Conservation (phyloP, 1,140 invertebrate genomes). For the Papilio dardanus region DNA sequence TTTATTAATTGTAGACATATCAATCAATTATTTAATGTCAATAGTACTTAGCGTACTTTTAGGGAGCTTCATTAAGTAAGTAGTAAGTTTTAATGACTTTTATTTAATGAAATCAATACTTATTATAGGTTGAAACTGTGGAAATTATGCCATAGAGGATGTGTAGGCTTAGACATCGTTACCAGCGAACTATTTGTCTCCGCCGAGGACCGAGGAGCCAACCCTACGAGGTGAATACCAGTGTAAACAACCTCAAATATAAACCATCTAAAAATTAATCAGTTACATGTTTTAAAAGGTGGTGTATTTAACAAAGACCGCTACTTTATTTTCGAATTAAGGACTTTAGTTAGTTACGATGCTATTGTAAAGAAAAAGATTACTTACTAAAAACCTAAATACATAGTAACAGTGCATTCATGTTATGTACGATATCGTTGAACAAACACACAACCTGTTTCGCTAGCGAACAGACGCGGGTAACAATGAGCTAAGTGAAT, state of each 20-base stretch:
- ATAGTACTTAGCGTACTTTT: not conserved
- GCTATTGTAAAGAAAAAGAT: not conserved
- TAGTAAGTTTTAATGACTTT: not conserved
- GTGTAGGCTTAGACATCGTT: no score
- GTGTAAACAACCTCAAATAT: no score
- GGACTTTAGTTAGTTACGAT: no score
- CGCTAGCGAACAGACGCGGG: not conserved
- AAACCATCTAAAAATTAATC: no score
- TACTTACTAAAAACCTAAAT: not conserved
- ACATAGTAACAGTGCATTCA: not conserved
- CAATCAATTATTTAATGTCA: not conserved
- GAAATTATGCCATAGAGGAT: no score
- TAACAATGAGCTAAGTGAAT: conserved; percentile 40
- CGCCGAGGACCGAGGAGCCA: no score
- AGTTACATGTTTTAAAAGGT: no score
- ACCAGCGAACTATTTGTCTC: no score
- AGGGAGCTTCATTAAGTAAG: not conserved
- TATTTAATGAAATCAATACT: not conserved
- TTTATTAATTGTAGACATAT: not conserved
- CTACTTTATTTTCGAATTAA: no score
- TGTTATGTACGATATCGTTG: not conserved
- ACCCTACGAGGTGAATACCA: no score
- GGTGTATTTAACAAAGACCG: no score
- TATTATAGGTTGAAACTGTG: no score
- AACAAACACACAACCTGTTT: conserved; percentile 18